These are phyloP conservation scores for Drosophila bocqueti DNA, from an alignment of 1,140 invertebrate genomes.

Conservation along the genomic window DNA sequence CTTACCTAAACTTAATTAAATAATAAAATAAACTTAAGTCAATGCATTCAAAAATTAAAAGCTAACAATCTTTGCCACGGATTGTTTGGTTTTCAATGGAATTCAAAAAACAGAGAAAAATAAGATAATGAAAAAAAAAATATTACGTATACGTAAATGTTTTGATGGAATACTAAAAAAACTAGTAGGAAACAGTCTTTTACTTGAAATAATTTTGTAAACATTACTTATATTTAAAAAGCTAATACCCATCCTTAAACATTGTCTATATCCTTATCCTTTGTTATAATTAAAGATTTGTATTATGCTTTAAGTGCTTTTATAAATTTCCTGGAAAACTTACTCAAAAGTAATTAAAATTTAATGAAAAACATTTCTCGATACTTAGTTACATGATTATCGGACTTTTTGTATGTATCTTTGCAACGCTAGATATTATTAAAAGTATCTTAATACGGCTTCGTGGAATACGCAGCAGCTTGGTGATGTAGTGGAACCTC, in stretches of 20 bases:
- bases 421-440: not conserved
- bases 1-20: not conserved
- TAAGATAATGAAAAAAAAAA: not conserved
- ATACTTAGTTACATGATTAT: not conserved
- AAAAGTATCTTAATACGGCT: conserved; percentile 1
- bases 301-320: not conserved
- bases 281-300: not conserved
- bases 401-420: not conserved
- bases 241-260: not conserved
- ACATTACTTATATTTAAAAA: not conserved
- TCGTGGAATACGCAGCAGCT: not conserved
- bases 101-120: not conserved
- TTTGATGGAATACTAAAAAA: too few relatives aligned
- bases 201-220: too few relatives aligned
- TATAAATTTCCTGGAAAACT: too few relatives aligned
- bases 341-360: not conserved
- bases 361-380: not conserved
- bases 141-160: not conserved
- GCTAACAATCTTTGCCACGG: too few relatives aligned
- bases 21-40: not conserved
- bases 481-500: conserved; percentile 6
- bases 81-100: too few relatives aligned
- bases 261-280: not conserved
- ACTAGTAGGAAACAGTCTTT: too few relatives aligned
- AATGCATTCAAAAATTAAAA: not conserved